Evolutionary conservation across 2,113 vertebrate species (phyloP).

Genomic region (Dicerorhinus sumatrensis): DNA sequence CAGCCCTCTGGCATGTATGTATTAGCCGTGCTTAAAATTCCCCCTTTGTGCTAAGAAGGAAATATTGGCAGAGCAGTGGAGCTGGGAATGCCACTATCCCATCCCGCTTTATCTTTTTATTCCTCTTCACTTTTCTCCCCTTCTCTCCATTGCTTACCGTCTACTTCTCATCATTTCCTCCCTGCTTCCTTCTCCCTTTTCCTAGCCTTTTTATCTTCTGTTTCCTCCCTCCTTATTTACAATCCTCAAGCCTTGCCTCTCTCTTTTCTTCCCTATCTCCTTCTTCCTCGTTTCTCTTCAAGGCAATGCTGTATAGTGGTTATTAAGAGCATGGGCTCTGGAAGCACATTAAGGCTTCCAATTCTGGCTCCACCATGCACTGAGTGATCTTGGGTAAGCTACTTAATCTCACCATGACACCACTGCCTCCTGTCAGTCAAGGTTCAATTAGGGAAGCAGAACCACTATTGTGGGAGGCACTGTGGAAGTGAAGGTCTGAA

Average conservation of each 20-base stretch:
- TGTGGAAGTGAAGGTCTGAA: neutral
- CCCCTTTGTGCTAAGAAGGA: neutral
- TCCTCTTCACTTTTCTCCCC: neutral
- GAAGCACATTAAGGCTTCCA: constrained; percentile 19
- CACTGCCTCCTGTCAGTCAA: neutral
- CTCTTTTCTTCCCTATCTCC: neutral
- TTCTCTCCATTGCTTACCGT: neutral
- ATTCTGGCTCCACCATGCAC: neutral
- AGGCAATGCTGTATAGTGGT: neutral
- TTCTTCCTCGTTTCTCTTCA: neutral
- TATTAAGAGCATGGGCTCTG: constrained; percentile 8
- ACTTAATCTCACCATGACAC: neutral
- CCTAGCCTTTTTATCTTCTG: neutral
- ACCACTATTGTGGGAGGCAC: neutral
- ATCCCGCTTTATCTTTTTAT: neutral
- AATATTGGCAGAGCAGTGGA: neutral
- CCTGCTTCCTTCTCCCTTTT: neutral
- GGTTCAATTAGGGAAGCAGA: neutral
- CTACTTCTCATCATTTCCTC: neutral
- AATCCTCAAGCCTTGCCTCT: neutral
- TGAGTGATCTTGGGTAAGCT: neutral
- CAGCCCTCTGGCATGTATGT: neutral
- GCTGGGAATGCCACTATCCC: neutral
- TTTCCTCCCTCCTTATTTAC: neutral
- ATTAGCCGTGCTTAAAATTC: neutral